Percentiles rank a stretch among this genome's conserved stretches.
phyloP scores from a whole-genome alignment of 2,888 invertebrate genomes.

The Glaucopsyche alexis region DNA sequence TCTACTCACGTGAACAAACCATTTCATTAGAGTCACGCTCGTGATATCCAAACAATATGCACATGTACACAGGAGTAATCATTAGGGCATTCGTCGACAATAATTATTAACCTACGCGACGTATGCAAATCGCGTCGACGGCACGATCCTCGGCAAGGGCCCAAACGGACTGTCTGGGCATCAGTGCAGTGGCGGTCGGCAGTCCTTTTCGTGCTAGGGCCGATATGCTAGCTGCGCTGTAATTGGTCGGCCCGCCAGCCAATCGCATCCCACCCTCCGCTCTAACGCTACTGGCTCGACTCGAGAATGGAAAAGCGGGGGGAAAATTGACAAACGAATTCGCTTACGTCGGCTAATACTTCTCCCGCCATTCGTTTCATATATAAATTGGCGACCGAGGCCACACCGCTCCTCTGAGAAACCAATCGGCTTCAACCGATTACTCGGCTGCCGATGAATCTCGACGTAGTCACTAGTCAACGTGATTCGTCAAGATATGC shows the following conservation, averaged over 20 bases:
- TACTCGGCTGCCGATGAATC: slow-evolving; percentile 39
- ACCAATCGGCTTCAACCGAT: slow-evolving; percentile 58
- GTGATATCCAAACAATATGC: slow-evolving; percentile 49
- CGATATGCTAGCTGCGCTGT: slow-evolving; percentile 47
- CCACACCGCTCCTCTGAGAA: slow-evolving; percentile 60
- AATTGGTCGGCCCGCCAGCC: slow-evolving; percentile 60
- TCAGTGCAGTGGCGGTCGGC: slow-evolving; percentile 39
- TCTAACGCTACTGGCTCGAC: slow-evolving; percentile 56
- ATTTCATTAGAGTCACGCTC: slow-evolving; percentile 49
- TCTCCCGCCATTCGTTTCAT: slow-evolving; percentile 58
- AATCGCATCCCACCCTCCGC: slow-evolving; percentile 53
- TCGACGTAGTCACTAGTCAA: slow-evolving; percentile 27
- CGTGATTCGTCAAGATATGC: slow-evolving; percentile 43
- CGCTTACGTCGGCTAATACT: slow-evolving; percentile 50
- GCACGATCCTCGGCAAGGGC: slow-evolving; percentile 68
- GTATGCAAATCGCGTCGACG: slow-evolving; percentile 52
- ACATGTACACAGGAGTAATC: slow-evolving; percentile 53
- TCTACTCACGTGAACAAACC: slow-evolving; percentile 64
- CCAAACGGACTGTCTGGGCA: slow-evolving; percentile 60
- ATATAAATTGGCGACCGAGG: slow-evolving; percentile 56
- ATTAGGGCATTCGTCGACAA: slow-evolving; percentile 58
- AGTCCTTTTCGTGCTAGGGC: slow-evolving; percentile 71
- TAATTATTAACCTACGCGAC: slow-evolving; percentile 53
- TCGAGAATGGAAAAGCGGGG: slow-evolving; percentile 63
- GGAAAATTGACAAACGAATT: slow-evolving; percentile 63